phyloP scores from a whole-genome alignment of 2,888 invertebrate genomes.

The Drosophila histrio region DNA sequence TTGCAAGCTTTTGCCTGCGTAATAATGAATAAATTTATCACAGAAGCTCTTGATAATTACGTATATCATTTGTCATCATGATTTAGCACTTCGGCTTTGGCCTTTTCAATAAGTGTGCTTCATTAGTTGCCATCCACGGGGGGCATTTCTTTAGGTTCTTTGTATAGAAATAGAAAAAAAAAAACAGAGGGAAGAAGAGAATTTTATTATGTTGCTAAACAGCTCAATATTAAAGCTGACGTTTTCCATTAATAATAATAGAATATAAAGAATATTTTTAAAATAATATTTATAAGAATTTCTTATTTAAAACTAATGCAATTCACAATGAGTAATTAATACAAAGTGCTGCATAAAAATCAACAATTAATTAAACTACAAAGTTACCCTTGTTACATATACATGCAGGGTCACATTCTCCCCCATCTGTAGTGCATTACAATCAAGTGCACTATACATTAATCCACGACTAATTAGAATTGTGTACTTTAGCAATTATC shows the following conservation, averaged over 20 bases:
- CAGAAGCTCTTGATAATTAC: slow-evolving; percentile 37
- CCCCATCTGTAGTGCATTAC: slow-evolving; percentile 1
- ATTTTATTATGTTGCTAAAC: not conserved
- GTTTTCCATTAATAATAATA: not conserved
- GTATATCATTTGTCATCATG: slow-evolving; percentile 55
- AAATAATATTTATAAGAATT: not conserved
- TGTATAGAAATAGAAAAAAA: too few relatives aligned
- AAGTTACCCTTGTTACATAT: not conserved
- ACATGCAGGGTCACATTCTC: not conserved
- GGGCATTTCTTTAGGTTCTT: not conserved
- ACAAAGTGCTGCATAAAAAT: not conserved
- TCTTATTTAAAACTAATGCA: not conserved
- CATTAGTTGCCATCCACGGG: slow-evolving; percentile 44
- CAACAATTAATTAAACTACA: not conserved
- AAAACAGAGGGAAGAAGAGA: too few relatives aligned
- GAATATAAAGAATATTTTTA: not conserved
- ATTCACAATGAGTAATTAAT: not conserved
- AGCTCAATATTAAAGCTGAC: not conserved
- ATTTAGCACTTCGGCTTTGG: slow-evolving; percentile 39
- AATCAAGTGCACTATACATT: slow-evolving; percentile 49
- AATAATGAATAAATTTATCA: slow-evolving; percentile 47
- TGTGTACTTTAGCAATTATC: slow-evolving; percentile 57
- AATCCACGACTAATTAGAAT: slow-evolving; percentile 62
- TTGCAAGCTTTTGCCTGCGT: slow-evolving; percentile 15
- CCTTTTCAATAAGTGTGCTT: slow-evolving; percentile 48